Evolutionary conservation across 2,797 vertebrate species (phyloP), one percentile per base, ranked within the genome.

Genomic region (Paguma larvata): DNA sequence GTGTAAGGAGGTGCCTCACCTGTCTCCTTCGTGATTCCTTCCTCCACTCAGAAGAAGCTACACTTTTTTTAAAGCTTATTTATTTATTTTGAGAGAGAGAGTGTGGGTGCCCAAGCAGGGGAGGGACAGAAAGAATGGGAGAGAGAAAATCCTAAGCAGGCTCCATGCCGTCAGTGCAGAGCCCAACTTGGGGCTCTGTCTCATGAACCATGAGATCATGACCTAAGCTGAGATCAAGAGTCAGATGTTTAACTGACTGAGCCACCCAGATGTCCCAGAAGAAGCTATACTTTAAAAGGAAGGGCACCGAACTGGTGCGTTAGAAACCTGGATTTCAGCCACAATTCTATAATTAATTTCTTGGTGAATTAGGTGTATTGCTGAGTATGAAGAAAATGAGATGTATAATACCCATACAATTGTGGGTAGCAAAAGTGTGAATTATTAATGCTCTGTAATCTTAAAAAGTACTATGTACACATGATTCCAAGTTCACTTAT

Each of bases 391-490:
- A 59, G 6, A 84, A 88, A 83, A 32, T 2, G 25, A 10, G 21
- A 59, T 72, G 23, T 19, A 38, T 78, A 88, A 84, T 63, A 34
- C 2, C n/a, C 7, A 63, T 27, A 44, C 8, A 84, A 62, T 38
- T 77, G n/a, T 83, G 75, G 63, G 70, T 73, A 96, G 25, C 34
- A 32, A 56, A 21, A 86, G 14, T 48, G 16, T 83, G 25, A 96
- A 73, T 56, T 38, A 91, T 56, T 63, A 87, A 68, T 25, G 44
- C 23, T 87, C 82, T 77, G 12, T 65, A 62, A 90, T 92, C 46
- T 91, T 83, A 90, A 97, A 48, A 90, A 80, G n/a, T 48, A 75
- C 18, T 41, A 25, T 63, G 30, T 32, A 65, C 41, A 59, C 85
- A 62, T 6, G 44, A 75, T 56, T 53, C 53, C 72, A 84, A 16